Percentiles rank a stretch among this genome's conserved stretches.
Evolutionary conservation across 2,113 vertebrate species (phyloP).

Genomic region (Bujurquina vittata): DNA sequence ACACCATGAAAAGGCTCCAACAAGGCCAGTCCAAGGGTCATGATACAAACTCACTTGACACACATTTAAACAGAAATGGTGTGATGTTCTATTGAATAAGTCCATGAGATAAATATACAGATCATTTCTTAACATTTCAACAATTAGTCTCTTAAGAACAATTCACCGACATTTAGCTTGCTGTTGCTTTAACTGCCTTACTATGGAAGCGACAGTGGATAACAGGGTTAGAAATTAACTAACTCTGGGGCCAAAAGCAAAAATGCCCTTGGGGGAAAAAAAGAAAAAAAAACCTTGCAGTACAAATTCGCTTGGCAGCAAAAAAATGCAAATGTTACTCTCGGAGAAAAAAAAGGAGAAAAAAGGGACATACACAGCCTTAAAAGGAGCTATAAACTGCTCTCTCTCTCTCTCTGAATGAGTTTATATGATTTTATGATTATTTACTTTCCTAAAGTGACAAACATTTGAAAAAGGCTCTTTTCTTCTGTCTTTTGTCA

Average conservation of each 20-base stretch:
- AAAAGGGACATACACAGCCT: not conserved
- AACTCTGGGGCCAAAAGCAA: not conserved
- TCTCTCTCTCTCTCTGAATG: not conserved
- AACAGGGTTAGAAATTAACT: constrained; percentile 1
- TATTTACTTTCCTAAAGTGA: not conserved
- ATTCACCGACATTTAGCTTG: not conserved
- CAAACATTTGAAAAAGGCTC: not conserved
- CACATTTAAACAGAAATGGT: not conserved
- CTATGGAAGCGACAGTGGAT: not conserved
- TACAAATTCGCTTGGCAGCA: constrained; percentile 5
- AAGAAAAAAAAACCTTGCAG: not conserved
- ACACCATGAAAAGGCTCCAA: not conserved
- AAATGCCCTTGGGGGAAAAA: not conserved
- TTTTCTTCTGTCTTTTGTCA: not conserved
- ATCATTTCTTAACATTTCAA: not conserved
- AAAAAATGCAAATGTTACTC: not conserved
- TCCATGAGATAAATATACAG: not conserved
- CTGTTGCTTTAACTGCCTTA: not conserved
- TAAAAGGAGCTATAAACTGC: not conserved
- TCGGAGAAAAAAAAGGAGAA: not conserved
- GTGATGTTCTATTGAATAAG: not conserved
- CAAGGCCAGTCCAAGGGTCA: not conserved
- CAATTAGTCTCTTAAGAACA: not conserved
- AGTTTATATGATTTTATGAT: not conserved
- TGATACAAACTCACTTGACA: not conserved